Evolutionary conservation across 2,888 invertebrate genomes (phyloP).

Genomic region (Epirrhoe alternata): DNA sequence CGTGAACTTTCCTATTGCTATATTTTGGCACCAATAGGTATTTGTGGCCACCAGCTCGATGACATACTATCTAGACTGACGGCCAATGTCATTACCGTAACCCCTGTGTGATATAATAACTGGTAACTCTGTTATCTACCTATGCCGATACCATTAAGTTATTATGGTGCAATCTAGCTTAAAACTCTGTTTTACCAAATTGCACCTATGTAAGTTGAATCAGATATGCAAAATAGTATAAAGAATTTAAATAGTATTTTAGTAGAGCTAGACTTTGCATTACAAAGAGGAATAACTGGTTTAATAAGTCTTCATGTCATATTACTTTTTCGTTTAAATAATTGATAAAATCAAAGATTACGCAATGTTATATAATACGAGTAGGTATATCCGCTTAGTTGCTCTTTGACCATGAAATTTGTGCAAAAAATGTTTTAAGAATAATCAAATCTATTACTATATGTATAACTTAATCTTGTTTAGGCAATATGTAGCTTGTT

Average conservation of each 20-base stretch:
- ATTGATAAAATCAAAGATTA: neutral
- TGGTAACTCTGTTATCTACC: conserved; percentile 24
- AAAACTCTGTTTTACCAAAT: neutral
- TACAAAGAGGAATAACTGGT: neutral
- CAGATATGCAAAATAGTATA: too few relatives aligned
- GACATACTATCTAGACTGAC: conserved; percentile 27
- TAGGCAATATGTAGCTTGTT: too few relatives aligned
- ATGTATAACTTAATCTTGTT: neutral
- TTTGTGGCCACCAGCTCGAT: conserved; percentile 5
- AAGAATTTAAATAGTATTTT: neutral
- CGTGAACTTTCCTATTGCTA: too few relatives aligned
- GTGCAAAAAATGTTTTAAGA: neutral
- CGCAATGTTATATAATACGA: neutral
- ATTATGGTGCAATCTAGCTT: conserved; percentile 23
- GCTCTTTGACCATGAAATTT: neutral
- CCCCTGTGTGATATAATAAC: conserved; percentile 16
- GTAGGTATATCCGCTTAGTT: neutral
- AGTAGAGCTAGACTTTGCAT: neutral
- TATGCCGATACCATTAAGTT: conserved; percentile 7
- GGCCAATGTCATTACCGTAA: conserved; percentile 33
- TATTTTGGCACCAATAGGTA: neutral
- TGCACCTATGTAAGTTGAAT: neutral
- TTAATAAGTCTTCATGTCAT: neutral
- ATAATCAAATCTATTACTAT: neutral
- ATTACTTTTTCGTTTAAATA: neutral